Base-by-base conservation (phyloP, 1,140 invertebrate genomes). In the Caenorhabditis latens region DNA sequence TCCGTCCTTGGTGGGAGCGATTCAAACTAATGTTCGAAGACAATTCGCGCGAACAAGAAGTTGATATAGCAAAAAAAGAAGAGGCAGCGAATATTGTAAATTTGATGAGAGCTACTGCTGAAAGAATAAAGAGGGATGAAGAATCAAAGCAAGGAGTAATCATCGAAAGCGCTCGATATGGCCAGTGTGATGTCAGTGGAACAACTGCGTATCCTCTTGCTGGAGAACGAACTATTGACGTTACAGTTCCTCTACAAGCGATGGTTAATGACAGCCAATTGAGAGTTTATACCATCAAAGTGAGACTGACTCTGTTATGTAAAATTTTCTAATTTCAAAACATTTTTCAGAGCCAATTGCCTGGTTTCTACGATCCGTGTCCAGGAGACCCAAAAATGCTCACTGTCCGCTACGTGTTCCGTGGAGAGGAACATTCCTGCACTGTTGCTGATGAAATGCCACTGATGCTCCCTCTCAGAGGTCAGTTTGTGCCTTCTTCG, bases 331-430 rank as follows among this genome's bases (percentile, higher is more conserved):
- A 8, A 13, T 61, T 24, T 13, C 2, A 67, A 57, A n/a, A n/a
- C 8, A n/a, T 8, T 88, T 94, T 95, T 65, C 93, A 99, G 97
- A 95, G 95, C 92, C 96, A 98, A 92, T 93, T 99, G 82, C 96
- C 97, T 53, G 98, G 98, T 43, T 99, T 99, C 93, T 99, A 96
- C 93, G 98, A 99, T 93, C 97, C 97, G 0, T 97, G 96, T 91
- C 95, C 97, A 21, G 96, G 97, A 4, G 97, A 98, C 89, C 95
- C 96, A 8, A 99, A 99, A 93, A 95, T 95, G 87, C 93, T 99
- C 42, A 95, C 95, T 55, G 94, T 99, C 86, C 95, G 96, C 90
- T 99, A 99, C 93, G 94, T 95, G 90, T 98, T 96, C 93, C 95
- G 95, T 90, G 95, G 95, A 92, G 94, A 95, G 90, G 93, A 95